A percentile compares a stretch with the other conserved stretches of the same genome.
These are phyloP conservation scores for Pantherophis guttatus DNA, from an alignment of 2,113 vertebrate species.

Conservation along the genomic window DNA sequence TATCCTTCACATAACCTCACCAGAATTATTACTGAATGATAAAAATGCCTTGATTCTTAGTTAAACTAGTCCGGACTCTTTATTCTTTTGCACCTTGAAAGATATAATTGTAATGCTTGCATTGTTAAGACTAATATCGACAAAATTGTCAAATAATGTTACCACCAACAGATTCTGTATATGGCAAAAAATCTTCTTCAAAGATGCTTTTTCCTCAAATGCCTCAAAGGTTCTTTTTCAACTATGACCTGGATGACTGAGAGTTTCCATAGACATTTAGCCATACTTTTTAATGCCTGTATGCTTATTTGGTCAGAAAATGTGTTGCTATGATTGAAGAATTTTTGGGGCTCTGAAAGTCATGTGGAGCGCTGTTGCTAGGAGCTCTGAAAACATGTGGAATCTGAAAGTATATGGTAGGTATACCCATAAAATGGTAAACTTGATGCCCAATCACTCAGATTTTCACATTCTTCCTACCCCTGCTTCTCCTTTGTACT, in stretches of 20 bases:
- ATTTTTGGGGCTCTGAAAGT: neutral
- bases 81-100: neutral
- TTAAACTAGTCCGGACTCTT: neutral
- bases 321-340: neutral
- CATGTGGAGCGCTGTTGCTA: neutral
- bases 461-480: neutral
- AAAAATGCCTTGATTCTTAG: neutral
- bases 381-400: neutral
- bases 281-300: neutral
- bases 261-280: neutral
- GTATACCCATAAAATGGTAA: neutral
- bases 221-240: neutral
- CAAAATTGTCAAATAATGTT: neutral
- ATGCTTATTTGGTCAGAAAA: neutral
- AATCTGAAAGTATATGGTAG: neutral
- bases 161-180: neutral
- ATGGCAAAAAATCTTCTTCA: neutral
- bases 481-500: neutral
- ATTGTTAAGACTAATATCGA: neutral
- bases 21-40: neutral
- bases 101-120: neutral
- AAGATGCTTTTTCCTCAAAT: too few relatives aligned
- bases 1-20: neutral
- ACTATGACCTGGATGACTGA: neutral
- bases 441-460: neutral